A percentile compares a stretch with the other conserved stretches of the same genome.
Evolutionary conservation across 2,797 vertebrate species (phyloP).

Genomic region (Rhyacichthys aspro): DNA sequence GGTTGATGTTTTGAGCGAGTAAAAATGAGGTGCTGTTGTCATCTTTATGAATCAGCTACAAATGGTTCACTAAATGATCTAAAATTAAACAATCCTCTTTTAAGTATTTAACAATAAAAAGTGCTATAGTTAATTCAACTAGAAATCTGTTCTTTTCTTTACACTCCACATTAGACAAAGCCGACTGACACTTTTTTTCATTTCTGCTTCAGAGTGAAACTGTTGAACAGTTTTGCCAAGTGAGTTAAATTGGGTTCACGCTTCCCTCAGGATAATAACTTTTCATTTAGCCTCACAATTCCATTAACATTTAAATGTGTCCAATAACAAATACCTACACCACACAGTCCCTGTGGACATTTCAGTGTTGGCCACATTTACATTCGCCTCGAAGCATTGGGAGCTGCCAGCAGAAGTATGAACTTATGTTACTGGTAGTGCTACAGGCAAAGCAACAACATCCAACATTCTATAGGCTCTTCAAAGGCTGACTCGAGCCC

Average conservation of each 20-base stretch:
- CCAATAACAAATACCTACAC: background rate
- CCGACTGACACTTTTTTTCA: background rate
- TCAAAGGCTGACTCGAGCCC: too few species aligned
- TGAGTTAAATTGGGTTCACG: background rate
- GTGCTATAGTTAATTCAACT: too few species aligned
- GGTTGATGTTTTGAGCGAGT: too few species aligned
- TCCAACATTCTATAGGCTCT: background rate
- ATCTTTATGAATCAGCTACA: too few species aligned
- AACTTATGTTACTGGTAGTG: background rate
- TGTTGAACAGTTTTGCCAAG: background rate
- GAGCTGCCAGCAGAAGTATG: background rate
- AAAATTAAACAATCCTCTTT: too few species aligned
- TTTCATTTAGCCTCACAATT: background rate
- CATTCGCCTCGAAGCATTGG: background rate
- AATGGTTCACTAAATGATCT: too few species aligned
- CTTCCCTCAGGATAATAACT: background rate
- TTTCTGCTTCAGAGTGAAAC: background rate
- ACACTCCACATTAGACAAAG: background rate
- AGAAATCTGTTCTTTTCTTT: background rate
- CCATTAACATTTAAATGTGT: constrained; percentile 1
- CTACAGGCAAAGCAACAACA: background rate
- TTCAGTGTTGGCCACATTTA: background rate
- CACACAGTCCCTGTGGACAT: background rate
- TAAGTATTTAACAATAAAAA: too few species aligned
- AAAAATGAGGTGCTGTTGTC: too few species aligned